phyloP scores from a whole-genome alignment of 1,140 invertebrate genomes.

The Orussus abietinus region DNA sequence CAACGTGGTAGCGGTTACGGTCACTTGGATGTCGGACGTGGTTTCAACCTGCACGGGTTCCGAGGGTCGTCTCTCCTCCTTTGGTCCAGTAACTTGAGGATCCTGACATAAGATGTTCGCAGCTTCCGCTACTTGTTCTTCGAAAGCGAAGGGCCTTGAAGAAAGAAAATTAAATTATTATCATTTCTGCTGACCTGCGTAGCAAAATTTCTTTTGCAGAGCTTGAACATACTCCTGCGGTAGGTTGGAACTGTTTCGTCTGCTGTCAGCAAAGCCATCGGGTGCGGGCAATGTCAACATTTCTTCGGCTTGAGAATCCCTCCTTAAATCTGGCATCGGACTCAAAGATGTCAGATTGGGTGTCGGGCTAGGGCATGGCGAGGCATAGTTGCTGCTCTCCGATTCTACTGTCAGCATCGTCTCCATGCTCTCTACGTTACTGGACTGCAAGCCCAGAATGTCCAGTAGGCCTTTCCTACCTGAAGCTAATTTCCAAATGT shows the following conservation, averaged over 20 bases:
- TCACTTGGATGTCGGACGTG: constrained; percentile 36
- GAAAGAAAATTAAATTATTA: too few species aligned
- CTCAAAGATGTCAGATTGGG: constrained; percentile 62
- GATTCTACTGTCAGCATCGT: constrained; percentile 46
- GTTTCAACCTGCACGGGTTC: constrained; percentile 31
- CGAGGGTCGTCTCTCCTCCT: constrained; percentile 22
- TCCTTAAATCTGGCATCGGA: constrained; percentile 63
- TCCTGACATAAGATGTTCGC: too few species aligned
- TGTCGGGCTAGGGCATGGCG: constrained; percentile 60
- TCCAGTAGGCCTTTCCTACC: constrained; percentile 32
- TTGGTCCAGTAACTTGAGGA: too few species aligned
- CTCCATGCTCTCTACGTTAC: constrained; percentile 18
- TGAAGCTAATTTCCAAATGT: too few species aligned
- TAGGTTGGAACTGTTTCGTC: constrained; percentile 64
- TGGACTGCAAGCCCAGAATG: constrained; percentile 28
- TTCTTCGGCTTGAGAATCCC: constrained; percentile 62
- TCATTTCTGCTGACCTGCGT: too few species aligned
- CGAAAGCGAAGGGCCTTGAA: constrained; percentile 36
- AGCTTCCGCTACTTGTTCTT: constrained; percentile 17
- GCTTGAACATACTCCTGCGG: constrained; percentile 49
- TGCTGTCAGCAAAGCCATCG: constrained; percentile 69
- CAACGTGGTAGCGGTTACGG: constrained; percentile 37
- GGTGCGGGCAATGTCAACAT: constrained; percentile 65
- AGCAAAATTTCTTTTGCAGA: too few species aligned
- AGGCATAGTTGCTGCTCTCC: constrained; percentile 52